phyloP scores from a whole-genome alignment of 1,140 invertebrate species.

The Kradibia gibbosae region DNA sequence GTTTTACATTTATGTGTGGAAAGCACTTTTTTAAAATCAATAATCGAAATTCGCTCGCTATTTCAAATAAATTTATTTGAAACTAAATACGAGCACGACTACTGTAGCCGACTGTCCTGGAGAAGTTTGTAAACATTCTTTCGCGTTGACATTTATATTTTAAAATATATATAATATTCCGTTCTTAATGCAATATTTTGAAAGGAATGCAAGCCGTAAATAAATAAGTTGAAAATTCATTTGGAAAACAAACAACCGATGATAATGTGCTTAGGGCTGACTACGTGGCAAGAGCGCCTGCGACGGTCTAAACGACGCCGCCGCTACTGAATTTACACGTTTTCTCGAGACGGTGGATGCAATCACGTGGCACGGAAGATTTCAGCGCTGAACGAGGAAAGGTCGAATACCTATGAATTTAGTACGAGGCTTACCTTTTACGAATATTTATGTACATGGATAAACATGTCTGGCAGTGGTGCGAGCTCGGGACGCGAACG shows the following conservation, averaged over 20 bases:
- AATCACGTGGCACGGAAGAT: constrained; percentile 20
- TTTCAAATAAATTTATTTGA: neutral
- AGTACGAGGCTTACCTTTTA: constrained; percentile 1
- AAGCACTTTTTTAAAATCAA: neutral
- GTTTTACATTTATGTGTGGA: neutral
- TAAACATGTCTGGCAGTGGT: neutral
- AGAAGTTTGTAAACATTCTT: neutral
- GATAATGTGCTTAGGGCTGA: neutral
- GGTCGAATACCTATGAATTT: constrained; percentile 19
- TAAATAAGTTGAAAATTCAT: neutral
- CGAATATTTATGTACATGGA: neutral
- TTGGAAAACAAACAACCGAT: neutral
- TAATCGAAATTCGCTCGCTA: neutral
- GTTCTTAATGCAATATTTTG: neutral
- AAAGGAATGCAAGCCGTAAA: neutral
- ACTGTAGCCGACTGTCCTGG: neutral
- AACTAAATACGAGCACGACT: neutral
- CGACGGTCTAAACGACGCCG: constrained; percentile 7
- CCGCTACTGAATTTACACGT: neutral
- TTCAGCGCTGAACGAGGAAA: constrained; percentile 33
- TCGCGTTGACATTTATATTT: neutral
- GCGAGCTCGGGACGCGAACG: constrained; percentile 32
- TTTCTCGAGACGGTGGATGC: neutral
- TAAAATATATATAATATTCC: neutral
- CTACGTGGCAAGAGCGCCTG: too few species aligned